Evolutionary conservation across 2,888 invertebrate species (phyloP).

Genomic region (Drosophila kokeensis): DNA sequence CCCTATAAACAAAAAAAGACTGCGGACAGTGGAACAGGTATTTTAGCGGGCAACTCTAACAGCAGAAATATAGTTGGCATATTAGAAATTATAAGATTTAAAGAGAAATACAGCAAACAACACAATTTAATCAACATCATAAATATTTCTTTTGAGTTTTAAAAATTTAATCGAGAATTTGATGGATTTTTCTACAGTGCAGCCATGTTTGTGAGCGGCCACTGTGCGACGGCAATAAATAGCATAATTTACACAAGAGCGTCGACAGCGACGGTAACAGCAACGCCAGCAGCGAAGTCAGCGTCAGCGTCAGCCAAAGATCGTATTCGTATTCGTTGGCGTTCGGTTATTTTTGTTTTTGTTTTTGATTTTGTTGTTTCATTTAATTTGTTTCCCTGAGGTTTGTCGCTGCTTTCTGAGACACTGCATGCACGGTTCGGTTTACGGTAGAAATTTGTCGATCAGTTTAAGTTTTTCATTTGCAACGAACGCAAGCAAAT

Average conservation of each 20-base stretch:
- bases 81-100: neutral
- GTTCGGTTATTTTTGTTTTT: slow-evolving; percentile 51
- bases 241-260: slow-evolving; percentile 72
- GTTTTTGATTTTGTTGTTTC: slow-evolving; percentile 38
- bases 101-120: neutral
- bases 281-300: slow-evolving; percentile 25
- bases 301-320: slow-evolving; percentile 37
- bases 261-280: slow-evolving; percentile 46
- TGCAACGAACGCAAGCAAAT: slow-evolving; percentile 82
- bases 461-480: slow-evolving; percentile 85
- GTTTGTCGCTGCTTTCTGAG: slow-evolving; percentile 72
- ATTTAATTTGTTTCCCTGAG: slow-evolving; percentile 25
- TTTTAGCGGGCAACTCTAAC: neutral
- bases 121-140: neutral
- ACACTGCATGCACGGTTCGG: slow-evolving; percentile 60
- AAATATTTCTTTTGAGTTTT: neutral
- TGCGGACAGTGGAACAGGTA: slow-evolving; percentile 31
- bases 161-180: neutral
- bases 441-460: slow-evolving; percentile 83
- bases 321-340: slow-evolving; percentile 53
- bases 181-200: neutral
- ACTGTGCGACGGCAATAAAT: slow-evolving; percentile 60
- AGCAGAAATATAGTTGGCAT: neutral
- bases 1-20: slow-evolving; percentile 40
- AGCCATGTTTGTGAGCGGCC: slow-evolving; percentile 8